These are phyloP conservation scores for Orthonevra nobilis DNA, from an alignment of 2,888 invertebrate genomes.

Conservation along the genomic window DNA sequence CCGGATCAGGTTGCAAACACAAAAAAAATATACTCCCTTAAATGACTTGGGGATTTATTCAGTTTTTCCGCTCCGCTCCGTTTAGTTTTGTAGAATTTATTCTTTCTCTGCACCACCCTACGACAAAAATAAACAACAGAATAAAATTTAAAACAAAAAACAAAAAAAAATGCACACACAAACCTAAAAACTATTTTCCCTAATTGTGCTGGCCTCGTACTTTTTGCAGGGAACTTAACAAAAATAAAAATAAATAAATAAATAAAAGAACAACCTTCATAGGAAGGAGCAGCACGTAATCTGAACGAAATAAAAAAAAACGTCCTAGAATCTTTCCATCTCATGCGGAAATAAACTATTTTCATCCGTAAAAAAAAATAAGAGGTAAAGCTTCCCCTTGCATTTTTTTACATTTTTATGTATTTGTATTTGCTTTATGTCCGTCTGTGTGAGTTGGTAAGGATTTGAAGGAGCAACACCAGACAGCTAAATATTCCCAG, in stretches of 20 bases:
- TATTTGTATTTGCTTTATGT: conserved; percentile 3
- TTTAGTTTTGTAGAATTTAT: conserved; percentile 57
- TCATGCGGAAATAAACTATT: conserved; percentile 70
- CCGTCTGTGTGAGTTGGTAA: background rate
- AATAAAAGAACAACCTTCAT: conserved; percentile 2
- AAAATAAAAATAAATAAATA: background rate
- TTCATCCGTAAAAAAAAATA: conserved; percentile 31
- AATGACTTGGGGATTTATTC: conserved; percentile 26
- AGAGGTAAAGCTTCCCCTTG: conserved; percentile 23
- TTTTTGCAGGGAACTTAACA: conserved; percentile 12
- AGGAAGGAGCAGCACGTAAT: conserved; percentile 25
- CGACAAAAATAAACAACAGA: no score
- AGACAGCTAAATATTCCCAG: conserved; percentile 11
- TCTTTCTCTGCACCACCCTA: conserved; percentile 25
- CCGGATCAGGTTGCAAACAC: background rate
- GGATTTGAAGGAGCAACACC: background rate
- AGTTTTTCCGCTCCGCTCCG: conserved; percentile 42
- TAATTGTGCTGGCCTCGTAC: conserved; percentile 57
- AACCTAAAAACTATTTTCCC: conserved; percentile 54
- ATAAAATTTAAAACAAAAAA: background rate
- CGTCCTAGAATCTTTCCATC: conserved; percentile 52
- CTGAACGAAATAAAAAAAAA: conserved; percentile 23
- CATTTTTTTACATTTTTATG: conserved; percentile 27
- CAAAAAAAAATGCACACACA: conserved; percentile 27
- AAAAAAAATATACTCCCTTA: conserved; percentile 13